Conservation (phyloP, 2,888 invertebrate genomes). For the Ditylenchus weischeri region DNA sequence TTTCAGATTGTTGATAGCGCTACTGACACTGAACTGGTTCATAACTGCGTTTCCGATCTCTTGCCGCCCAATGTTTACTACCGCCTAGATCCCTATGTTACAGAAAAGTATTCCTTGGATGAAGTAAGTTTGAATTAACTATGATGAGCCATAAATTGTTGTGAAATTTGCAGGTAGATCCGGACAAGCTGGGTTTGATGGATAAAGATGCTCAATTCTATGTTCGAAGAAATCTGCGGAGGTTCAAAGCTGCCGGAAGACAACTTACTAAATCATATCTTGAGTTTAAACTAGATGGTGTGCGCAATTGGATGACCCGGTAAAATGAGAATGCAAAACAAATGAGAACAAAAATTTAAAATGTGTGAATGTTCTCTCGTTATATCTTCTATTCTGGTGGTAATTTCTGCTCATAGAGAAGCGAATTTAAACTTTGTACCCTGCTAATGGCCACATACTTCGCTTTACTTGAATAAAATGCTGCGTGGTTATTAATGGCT, state of each 20-base stretch:
- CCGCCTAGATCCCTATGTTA: conserved; percentile 82
- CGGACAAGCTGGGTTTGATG: conserved; percentile 68
- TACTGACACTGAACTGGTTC: conserved; percentile 77
- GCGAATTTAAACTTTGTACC: too few species aligned
- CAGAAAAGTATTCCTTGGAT: conserved; percentile 75
- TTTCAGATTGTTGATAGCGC: conserved; percentile 19
- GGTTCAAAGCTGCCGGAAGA: conserved; percentile 61
- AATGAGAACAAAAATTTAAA: too few species aligned
- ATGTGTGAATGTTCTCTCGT: too few species aligned
- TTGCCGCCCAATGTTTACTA: conserved; percentile 64
- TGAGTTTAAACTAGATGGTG: too few species aligned
- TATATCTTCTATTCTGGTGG: too few species aligned
- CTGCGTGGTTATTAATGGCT: too few species aligned
- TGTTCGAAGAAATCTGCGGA: conserved; percentile 75
- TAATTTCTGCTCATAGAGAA: too few species aligned
- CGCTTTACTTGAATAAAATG: too few species aligned
- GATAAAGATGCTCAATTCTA: conserved; percentile 76
- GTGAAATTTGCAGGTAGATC: conserved; percentile 63
- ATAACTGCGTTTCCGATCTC: conserved; percentile 73
- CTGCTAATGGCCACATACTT: too few species aligned
- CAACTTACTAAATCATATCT: conserved; percentile 28
- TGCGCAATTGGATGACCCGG: too few species aligned
- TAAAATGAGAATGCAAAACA: too few species aligned
- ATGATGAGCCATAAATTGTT: neutral
- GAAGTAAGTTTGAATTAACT: conserved; percentile 60